Conservation (phyloP, 2,113 vertebrate genomes). For the Poecilia latipinna region DNA sequence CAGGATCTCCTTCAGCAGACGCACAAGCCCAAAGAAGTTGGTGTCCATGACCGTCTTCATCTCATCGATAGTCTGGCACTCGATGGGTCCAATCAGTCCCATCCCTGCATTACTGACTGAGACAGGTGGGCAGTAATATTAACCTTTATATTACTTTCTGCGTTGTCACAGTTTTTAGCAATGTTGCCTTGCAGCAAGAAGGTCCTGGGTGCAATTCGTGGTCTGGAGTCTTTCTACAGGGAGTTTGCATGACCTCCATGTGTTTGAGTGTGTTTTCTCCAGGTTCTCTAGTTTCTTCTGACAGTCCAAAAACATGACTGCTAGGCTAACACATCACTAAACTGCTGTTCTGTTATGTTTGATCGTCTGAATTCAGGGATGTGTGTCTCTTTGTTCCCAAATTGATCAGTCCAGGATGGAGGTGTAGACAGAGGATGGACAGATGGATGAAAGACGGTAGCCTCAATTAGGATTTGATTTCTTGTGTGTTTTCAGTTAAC, state of each 20-base stretch:
- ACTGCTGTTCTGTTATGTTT: not conserved
- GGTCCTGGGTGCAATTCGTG: not conserved
- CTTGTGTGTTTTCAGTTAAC: too few relatives aligned
- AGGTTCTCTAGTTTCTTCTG: not conserved
- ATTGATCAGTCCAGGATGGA: too few relatives aligned
- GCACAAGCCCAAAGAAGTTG: conserved; percentile 88
- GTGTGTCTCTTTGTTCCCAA: not conserved
- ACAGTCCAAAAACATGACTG: not conserved
- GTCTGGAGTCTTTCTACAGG: not conserved
- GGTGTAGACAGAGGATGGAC: not conserved
- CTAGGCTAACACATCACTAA: not conserved
- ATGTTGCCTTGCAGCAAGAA: not conserved
- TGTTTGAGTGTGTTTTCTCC: not conserved
- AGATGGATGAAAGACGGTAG: too few relatives aligned
- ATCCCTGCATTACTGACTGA: conserved; percentile 88
- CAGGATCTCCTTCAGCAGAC: conserved; percentile 85
- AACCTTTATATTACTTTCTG: not conserved
- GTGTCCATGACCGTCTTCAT: conserved; percentile 90
- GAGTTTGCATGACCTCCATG: not conserved
- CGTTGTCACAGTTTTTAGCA: not conserved
- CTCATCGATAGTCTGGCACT: conserved; percentile 86
- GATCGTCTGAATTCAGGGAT: not conserved
- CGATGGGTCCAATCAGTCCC: conserved; percentile 88
- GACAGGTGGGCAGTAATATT: conserved; percentile 7
- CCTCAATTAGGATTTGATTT: not conserved